phyloP scores from a whole-genome alignment of 1,140 invertebrate species.

The Trichonephila clavata region DNA sequence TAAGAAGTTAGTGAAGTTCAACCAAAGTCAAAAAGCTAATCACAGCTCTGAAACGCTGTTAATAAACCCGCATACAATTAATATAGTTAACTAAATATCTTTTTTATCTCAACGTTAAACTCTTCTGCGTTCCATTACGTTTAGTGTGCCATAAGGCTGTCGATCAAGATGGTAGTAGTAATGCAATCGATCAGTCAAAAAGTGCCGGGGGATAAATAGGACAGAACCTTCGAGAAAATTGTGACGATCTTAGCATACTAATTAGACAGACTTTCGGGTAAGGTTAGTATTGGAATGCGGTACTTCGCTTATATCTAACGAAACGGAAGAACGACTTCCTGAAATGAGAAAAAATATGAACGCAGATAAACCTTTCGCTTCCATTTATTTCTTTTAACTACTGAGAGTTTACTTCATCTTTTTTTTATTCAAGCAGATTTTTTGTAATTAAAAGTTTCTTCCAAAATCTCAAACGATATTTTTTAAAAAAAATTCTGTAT shows the following conservation, averaged over 20 bases:
- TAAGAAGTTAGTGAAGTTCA: too few species aligned
- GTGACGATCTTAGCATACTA: conserved; percentile 26
- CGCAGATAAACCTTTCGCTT: neutral
- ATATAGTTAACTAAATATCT: too few species aligned
- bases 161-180: neutral
- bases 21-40: too few species aligned
- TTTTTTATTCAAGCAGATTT: too few species aligned
- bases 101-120: too few species aligned
- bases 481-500: too few species aligned
- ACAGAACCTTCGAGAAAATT: conserved; percentile 31
- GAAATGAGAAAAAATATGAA: neutral
- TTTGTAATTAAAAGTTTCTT: too few species aligned
- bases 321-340: conserved; percentile 42
- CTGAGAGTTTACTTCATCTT: too few species aligned
- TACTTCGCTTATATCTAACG: neutral
- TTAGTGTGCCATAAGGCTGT: neutral
- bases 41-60: too few species aligned
- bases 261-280: conserved; percentile 6
- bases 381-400: neutral
- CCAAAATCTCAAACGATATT: too few species aligned
- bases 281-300: conserved; percentile 34
- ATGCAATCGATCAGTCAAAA: neutral
- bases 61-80: too few species aligned
- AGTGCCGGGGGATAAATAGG: conserved; percentile 16
- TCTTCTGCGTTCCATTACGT: too few species aligned